Percentiles rank a stretch among this genome's conserved stretches.
These are phyloP conservation scores for Halcyon senegalensis DNA, from an alignment of 2,113 vertebrate genomes.

Conservation along the genomic window DNA sequence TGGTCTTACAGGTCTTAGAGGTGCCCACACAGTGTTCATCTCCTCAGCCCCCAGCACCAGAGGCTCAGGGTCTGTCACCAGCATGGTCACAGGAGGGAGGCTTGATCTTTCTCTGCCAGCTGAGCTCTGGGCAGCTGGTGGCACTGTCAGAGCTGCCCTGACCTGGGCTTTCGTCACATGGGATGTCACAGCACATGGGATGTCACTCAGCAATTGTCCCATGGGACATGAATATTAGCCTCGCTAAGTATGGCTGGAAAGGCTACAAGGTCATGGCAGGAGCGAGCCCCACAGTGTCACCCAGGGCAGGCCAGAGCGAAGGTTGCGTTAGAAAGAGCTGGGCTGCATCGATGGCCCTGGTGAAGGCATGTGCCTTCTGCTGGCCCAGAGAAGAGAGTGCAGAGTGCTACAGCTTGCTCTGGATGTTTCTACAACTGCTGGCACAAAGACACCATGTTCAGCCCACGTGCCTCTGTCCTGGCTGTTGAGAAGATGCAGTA, in stretches of 20 bases:
- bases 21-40: not conserved
- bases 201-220: not conserved
- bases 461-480: not conserved
- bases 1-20: not conserved
- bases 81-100: accelerated
- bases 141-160: not conserved
- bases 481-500: not conserved
- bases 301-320: not conserved
- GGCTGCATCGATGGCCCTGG: not conserved
- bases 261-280: not conserved
- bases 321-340: not conserved
- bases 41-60: not conserved
- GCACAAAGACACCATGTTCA: not conserved
- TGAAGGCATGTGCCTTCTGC: not conserved
- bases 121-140: not conserved
- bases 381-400: not conserved
- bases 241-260: not conserved
- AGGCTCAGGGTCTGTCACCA: not conserved
- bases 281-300: accelerated
- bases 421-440: accelerated
- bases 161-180: not conserved
- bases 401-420: not conserved
- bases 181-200: not conserved
- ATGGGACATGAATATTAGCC: not conserved
- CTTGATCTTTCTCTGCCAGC: not conserved